Evolutionary conservation across 37 sponge, comb jelly and placozoan species (phyloP).

Genomic region (Agelas oroides): DNA sequence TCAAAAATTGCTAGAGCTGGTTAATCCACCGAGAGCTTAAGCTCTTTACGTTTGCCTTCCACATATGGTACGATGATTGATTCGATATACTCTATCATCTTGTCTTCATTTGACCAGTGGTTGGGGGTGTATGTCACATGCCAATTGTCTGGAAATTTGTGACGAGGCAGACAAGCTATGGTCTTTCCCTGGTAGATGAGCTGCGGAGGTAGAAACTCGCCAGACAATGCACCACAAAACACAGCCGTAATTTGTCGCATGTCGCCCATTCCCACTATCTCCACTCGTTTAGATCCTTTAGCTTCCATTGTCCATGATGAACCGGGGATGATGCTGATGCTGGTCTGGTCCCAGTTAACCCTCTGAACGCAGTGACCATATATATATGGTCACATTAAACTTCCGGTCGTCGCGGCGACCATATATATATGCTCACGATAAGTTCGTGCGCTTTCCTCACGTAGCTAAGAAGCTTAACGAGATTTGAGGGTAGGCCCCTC

Average conservation of each 20-base stretch:
- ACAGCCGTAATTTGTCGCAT: slow-evolving; percentile 68
- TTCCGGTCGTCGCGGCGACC: too few species aligned
- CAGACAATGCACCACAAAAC: slow-evolving; percentile 23
- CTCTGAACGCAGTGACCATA: too few species aligned
- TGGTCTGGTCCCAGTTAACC: slow-evolving; percentile 72
- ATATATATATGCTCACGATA: too few species aligned
- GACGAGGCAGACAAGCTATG: slow-evolving; percentile 50
- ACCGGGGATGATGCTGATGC: slow-evolving; percentile 1
- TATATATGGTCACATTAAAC: too few species aligned
- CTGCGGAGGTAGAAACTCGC: slow-evolving; percentile 51
- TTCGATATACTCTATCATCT: neutral
- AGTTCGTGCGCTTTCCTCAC: too few species aligned
- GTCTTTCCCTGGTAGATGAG: slow-evolving; percentile 64
- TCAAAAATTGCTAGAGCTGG: slow-evolving; percentile 67
- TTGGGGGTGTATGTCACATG: slow-evolving; percentile 6
- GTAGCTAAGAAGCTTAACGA: too few species aligned
- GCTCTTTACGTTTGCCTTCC: slow-evolving; percentile 21
- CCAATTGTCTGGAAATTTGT: slow-evolving; percentile 44
- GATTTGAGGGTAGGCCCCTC: too few species aligned
- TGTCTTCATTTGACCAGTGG: too few species aligned
- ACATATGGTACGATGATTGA: neutral
- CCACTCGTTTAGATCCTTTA: slow-evolving; percentile 31
- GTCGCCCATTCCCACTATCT: slow-evolving; percentile 22
- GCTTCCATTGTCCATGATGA: slow-evolving; percentile 55
- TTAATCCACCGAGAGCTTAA: slow-evolving; percentile 21